Conservation (phyloP, 2,888 invertebrate species). For the Epiblema foenella region DNA sequence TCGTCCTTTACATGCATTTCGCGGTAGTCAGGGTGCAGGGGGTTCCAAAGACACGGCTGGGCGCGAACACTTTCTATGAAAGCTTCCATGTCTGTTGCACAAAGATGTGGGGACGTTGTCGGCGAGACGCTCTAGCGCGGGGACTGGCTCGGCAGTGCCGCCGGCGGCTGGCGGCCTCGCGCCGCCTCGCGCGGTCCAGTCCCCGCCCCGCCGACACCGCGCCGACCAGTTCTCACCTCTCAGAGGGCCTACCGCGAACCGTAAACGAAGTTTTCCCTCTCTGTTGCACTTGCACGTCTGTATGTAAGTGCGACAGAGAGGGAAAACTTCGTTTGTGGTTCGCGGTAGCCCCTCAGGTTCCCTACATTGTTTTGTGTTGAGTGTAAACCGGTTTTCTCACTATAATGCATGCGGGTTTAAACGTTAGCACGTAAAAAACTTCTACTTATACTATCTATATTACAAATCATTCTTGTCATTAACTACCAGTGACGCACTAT, state of each 20-base stretch:
- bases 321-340: no score
- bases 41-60: conserved; percentile 77
- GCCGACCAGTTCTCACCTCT: conserved; percentile 45
- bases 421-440: no score
- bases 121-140: conserved; percentile 41
- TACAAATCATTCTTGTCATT: background rate
- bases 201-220: conserved; percentile 53
- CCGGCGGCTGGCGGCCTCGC: conserved; percentile 49
- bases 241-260: no score
- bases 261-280: no score
- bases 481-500: no score
- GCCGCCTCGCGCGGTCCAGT: conserved; percentile 56
- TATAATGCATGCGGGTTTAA: conserved; percentile 47
- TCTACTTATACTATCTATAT: no score
- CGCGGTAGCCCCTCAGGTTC: no score
- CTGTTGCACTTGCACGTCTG: no score
- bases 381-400: conserved; percentile 69
- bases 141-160: conserved; percentile 29
- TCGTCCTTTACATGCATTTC: conserved; percentile 70
- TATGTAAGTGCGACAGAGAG: no score
- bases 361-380: conserved; percentile 58
- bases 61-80: conserved; percentile 73
- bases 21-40: conserved; percentile 72
- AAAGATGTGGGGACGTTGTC: background rate
- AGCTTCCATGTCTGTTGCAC: conserved; percentile 63